Evolutionary conservation across 2,113 vertebrate species (phyloP), one percentile per base, ranked within the genome.

Genomic region (Eretmochelys imbricata): DNA sequence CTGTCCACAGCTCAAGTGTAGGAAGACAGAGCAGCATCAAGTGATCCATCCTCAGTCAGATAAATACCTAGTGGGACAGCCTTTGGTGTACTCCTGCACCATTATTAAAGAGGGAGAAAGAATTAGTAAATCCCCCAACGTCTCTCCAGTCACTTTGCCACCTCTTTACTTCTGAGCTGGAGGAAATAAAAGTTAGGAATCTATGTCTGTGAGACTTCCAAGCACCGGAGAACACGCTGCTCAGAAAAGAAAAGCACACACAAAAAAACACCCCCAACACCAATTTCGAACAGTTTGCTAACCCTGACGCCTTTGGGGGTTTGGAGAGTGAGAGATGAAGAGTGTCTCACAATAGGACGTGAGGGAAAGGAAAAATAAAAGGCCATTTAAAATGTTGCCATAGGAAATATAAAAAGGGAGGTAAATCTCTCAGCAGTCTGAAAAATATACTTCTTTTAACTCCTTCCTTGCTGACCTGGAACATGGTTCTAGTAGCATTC

Each of bases 281-380:
- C 62, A 31, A n/a, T 69, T 69, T 69, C 62, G n/a, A 69, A 93
- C 89, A 42, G 79, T 94, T 88, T 35, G 94, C 91, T 84, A 10
- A 80, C 92, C 75, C 25, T 2, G 57, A 65, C 87, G 80, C 53
- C 81, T 87, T 80, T 1, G 10, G n/a, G 22, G 57, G 51, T 27
- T 53, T 75, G 35, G 46, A 38, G 91, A 69, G 62, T 8, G 8
- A 69, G 17, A 69, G 65, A 69, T n/a, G 2, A 22, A 19, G 38
- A 62, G n/a, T 1, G 13, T 84, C 84, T 11, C 57, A 35, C 2
- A 25, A 49, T 57, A 49, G 20, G 22, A 5, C n/a, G 22, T 0
- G 2, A 65, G 80, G 55, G 83, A 54, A 88, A 50, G 82, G 42
- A 8, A 80, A 57, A 87, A 53, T 11, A 13, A n/a, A 50, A 8